A percentile compares a stretch with the other conserved stretches of the same genome.
Evolutionary conservation across 2,797 vertebrate genomes (phyloP).

Genomic region (Eurystomus glaucurus): DNA sequence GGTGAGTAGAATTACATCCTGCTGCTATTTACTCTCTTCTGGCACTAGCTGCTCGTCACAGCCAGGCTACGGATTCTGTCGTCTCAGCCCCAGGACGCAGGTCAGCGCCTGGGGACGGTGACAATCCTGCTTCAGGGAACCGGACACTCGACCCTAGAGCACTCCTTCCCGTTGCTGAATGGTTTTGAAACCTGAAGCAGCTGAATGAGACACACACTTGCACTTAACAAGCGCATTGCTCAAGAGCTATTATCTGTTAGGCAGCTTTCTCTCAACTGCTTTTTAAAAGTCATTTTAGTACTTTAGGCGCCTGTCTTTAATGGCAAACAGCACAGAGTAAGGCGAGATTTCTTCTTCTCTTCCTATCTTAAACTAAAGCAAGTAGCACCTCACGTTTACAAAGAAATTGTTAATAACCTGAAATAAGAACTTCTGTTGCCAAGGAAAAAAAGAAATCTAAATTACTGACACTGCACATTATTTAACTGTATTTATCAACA

Average conservation of each 20-base stretch:
- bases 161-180: background rate
- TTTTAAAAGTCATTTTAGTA: background rate
- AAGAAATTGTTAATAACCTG: background rate
- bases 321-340: background rate
- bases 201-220: background rate
- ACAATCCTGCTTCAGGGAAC: background rate
- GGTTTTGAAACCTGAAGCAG: background rate
- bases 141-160: accelerated
- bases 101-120: background rate
- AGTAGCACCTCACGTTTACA: background rate
- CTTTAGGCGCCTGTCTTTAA: background rate
- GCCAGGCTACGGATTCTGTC: background rate
- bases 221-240: background rate
- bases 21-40: background rate
- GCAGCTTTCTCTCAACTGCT: background rate
- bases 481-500: background rate
- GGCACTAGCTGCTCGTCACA: background rate
- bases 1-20: background rate
- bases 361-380: background rate
- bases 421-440: background rate
- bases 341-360: accelerated
- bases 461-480: background rate
- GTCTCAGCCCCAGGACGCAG: background rate
- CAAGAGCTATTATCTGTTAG: background rate
- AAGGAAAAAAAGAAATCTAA: background rate